Conservation (phyloP, 2,113 vertebrate species). For the Oryzias woworae region DNA sequence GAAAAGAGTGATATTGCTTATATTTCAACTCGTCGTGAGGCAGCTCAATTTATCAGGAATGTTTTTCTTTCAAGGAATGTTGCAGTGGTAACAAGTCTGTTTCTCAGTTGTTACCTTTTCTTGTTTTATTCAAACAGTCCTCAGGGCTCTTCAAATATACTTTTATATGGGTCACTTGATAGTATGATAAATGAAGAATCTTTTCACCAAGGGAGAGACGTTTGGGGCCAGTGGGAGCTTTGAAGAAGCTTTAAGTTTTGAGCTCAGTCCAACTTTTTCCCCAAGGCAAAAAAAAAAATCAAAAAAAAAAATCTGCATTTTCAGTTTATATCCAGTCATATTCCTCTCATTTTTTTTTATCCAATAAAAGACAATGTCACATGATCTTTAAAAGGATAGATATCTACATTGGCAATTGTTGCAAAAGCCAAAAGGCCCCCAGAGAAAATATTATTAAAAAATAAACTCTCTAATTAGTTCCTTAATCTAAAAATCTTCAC, state of each 20-base stretch:
- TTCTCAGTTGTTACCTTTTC: too few species aligned
- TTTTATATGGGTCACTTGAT: slow-evolving; percentile 55
- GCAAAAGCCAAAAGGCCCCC: neutral
- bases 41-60: too few species aligned
- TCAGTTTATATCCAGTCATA: slow-evolving; percentile 41
- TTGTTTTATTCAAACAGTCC: neutral
- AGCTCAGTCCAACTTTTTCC: slow-evolving; percentile 41
- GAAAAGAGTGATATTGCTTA: too few species aligned
- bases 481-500: too few species aligned
- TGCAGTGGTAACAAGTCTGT: too few species aligned
- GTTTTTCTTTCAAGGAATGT: too few species aligned
- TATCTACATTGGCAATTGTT: neutral
- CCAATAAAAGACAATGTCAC: neutral
- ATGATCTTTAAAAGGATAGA: neutral
- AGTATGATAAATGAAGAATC: slow-evolving; percentile 60
- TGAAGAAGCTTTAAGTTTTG: slow-evolving; percentile 33
- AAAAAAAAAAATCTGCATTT: slow-evolving; percentile 19
- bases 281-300: slow-evolving; percentile 16
- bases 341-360: slow-evolving; percentile 1
- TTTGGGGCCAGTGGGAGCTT: slow-evolving; percentile 39
- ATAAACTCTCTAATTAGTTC: too few species aligned
- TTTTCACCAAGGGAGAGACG: slow-evolving; percentile 38
- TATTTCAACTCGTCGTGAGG: too few species aligned
- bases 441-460: neutral
- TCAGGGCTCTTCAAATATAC: neutral